phyloP scores from a whole-genome alignment of 2,113 vertebrate species.

The Siniperca knerii region DNA sequence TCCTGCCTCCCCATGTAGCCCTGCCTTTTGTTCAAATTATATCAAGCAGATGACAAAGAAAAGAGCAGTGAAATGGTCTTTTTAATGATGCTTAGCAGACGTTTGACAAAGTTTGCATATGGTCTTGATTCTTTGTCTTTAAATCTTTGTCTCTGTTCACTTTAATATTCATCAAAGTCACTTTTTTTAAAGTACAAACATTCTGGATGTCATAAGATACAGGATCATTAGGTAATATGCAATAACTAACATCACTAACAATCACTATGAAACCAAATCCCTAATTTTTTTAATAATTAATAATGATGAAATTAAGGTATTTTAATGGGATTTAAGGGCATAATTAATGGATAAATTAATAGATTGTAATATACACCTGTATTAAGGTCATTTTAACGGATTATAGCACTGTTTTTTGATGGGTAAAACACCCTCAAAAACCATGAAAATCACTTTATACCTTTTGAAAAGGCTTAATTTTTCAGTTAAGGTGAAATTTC shows the following conservation, averaged over 20 bases:
- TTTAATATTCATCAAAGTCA: slow-evolving; percentile 18
- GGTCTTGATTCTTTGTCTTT: slow-evolving; percentile 16
- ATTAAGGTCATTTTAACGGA: neutral
- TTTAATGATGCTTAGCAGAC: slow-evolving; percentile 28
- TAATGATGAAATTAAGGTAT: neutral
- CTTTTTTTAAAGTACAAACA: too few species aligned
- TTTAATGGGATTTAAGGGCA: neutral
- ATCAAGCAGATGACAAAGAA: slow-evolving; percentile 34
- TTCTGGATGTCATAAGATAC: slow-evolving; percentile 5
- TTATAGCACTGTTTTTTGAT: neutral
- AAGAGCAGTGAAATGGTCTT: slow-evolving; percentile 6
- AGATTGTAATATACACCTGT: neutral
- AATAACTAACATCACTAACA: neutral
- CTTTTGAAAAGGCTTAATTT: too few species aligned
- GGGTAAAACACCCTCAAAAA: neutral
- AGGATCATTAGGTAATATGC: neutral
- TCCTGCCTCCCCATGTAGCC: neutral
- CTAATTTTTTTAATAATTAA: neutral
- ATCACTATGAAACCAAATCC: neutral
- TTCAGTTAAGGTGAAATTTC: too few species aligned
- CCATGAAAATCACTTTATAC: too few species aligned
- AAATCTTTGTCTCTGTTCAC: slow-evolving; percentile 11
- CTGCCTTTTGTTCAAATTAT: slow-evolving; percentile 40
- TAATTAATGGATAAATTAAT: neutral
- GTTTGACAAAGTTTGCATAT: neutral